A percentile compares a stretch with the other conserved stretches of the same genome.
Conservation (phyloP, 2,797 vertebrate genomes). For the Carapus acus region DNA sequence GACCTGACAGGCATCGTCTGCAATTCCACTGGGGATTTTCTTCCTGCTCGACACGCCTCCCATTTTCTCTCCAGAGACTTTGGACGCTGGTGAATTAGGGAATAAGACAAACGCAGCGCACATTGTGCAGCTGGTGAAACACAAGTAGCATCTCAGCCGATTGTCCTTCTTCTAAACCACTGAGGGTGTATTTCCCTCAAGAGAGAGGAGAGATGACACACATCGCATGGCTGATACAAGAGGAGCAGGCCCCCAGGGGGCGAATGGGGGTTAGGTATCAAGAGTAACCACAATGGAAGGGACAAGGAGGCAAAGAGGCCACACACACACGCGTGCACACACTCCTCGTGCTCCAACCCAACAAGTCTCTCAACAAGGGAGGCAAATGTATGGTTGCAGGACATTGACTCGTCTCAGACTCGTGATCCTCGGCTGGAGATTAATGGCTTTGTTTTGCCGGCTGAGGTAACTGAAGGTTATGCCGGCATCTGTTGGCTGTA, state of each 20-base stretch:
- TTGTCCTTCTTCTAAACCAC: slow-evolving; percentile 15
- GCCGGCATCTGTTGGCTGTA: slow-evolving; percentile 61
- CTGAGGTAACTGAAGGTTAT: slow-evolving; percentile 62
- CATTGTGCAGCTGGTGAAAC: slow-evolving; percentile 7
- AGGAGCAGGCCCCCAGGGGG: too few species aligned
- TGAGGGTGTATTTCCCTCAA: slow-evolving; percentile 20
- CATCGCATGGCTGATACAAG: slow-evolving; percentile 24
- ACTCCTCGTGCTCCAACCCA: background rate
- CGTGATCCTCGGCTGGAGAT: slow-evolving; percentile 21
- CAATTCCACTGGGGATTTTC: too few species aligned
- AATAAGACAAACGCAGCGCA: slow-evolving; percentile 8
- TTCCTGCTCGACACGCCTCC: slow-evolving; percentile 13
- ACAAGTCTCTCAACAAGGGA: background rate
- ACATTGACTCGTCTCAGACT: slow-evolving; percentile 4
- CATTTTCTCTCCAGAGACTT: slow-evolving; percentile 2
- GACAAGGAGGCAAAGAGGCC: too few species aligned
- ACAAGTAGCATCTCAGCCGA: background rate
- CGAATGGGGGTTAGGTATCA: slow-evolving; percentile 31
- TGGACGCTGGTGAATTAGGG: slow-evolving; percentile 3
- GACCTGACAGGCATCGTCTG: too few species aligned
- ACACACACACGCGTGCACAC: too few species aligned
- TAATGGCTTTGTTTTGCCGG: slow-evolving; percentile 58
- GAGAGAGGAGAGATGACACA: slow-evolving; percentile 8
- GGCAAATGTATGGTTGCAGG: slow-evolving; percentile 6
- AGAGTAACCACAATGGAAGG: slow-evolving; percentile 11